Base-by-base conservation (phyloP, 2,113 vertebrate species). In the Vidua macroura region DNA sequence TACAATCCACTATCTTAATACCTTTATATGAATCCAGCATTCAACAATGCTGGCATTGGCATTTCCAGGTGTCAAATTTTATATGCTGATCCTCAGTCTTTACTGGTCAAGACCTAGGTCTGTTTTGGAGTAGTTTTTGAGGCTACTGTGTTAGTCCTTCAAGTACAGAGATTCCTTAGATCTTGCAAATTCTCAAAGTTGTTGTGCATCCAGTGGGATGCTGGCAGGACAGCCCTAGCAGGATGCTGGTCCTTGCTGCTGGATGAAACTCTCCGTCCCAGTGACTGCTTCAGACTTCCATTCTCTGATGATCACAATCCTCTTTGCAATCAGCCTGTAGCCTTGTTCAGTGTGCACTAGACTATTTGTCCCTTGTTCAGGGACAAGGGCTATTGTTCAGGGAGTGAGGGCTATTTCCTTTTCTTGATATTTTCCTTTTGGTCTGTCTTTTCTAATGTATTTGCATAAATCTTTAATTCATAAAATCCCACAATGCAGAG, bases 401-500 rank as follows among this genome's bases (percentile, higher is more conserved):
- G 48, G 15, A 79, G 11, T 21, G 67, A 89, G 56, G 43, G 24
- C 33, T 87, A 33, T 94, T 93, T 21, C 25, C 46, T 77, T 33
- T 66, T 58, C 72, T 91, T 64, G 31, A 19, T 70, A 11, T 76
- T 94, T 76, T 85, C 22, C 25, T 90, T 90, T 73, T 85, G 28
- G 59, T 92, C 20, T 69, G 25, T 66, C 53, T 73, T 90, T 90
- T 83, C 67, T 49, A 66, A 33, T 23, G 11, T 48, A 74, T 92
- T 94, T 90, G 46, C 79, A 88, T 85, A 90, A 85, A 92, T 80
- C 51, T 93, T 88, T 93, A 95, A 88, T 88, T 92, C 70, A 53
- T 51, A 9, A 73, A 52, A 76, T 94, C 37, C 28, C 31, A 76
- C 1, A 2, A 52, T 68, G 49, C 48, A 79, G 66, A 86, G 44